A percentile compares a stretch with the other conserved stretches of the same genome.
phyloP scores from a whole-genome alignment of 1,140 invertebrate species.

The Drosophila parabipectinata region DNA sequence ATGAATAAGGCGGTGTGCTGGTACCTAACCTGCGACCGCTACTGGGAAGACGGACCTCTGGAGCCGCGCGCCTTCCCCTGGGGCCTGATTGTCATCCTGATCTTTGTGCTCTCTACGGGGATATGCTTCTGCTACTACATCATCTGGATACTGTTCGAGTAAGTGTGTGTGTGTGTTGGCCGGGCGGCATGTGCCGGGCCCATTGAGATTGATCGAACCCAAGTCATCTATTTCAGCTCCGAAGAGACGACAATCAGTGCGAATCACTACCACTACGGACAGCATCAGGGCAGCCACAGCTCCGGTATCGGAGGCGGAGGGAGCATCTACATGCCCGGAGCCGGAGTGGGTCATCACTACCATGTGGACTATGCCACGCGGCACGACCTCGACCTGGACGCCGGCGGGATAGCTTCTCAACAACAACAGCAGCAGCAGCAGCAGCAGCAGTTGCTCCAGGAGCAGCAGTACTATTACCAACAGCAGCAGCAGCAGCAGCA shows the following conservation, averaged over 20 bases:
- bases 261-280: constrained; percentile 59
- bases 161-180: constrained; percentile 84
- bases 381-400: constrained; percentile 62
- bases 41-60: constrained; percentile 93
- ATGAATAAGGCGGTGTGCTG: constrained; percentile 94
- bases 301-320: constrained; percentile 30
- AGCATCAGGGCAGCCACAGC: constrained; percentile 11
- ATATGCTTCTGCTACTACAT: constrained; percentile 95
- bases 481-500: constrained; percentile 52
- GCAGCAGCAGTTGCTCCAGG: constrained; percentile 42
- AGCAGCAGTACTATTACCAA: constrained; percentile 52
- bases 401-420: constrained; percentile 69
- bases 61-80: constrained; percentile 91
- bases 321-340: constrained; percentile 75
- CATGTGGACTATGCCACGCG: constrained; percentile 66
- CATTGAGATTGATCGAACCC: constrained; percentile 79
- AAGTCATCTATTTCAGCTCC: constrained; percentile 83
- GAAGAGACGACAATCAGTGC: constrained; percentile 83
- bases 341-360: constrained; percentile 58
- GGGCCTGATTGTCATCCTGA: constrained; percentile 90
- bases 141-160: constrained; percentile 95
- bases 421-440: constrained; percentile 43
- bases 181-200: constrained; percentile 14
- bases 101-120: constrained; percentile 91
- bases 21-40: constrained; percentile 95